Evolutionary conservation across 2,113 vertebrate species (phyloP), one percentile per base, ranked within the genome.

Genomic region (Saccopteryx leptura): DNA sequence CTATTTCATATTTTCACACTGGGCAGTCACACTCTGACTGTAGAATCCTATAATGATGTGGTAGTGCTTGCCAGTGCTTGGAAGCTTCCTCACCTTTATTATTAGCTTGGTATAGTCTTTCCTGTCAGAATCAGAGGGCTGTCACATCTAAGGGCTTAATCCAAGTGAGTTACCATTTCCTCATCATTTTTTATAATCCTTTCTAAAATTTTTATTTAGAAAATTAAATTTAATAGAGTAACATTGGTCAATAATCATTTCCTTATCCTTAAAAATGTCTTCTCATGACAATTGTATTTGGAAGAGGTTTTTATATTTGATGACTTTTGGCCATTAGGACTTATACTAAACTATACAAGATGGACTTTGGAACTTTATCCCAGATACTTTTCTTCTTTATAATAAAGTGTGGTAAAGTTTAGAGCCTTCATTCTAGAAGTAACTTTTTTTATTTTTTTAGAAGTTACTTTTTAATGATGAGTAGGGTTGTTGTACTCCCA

Each of bases 251-350:
- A 39, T 39, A 39, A 39, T 39, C 68, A 21, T n/a, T 83, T 94
- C 84, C 23, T 90, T 23, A 60, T 72, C 54, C 94, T 76, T 88
- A 74, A 87, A 95, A 84, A 46, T 58, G 31, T 4, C 19, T 96
- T 88, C 24, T 72, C 4, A 12, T n/a, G 5, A 58, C 58, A 88
- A 1, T 63, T 96, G 2, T 17, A 2, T 58, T 61, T 93, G 31
- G 54, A 82, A 83, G 79, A 84, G 5, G 23, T 52, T 4, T 89
- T 85, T 66, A 12, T n/a, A 24, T 88, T 81, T 65, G 81, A 54
- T 66, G 6, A 48, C 24, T 48, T 74, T 79, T 52, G 11, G 19
- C 50, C 46, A 19, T 50, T 28, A 63, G 28, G 15, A 80, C n/a
- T 90, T 80, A 4, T n/a, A 52, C 9, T 28, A 63, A 66, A 71